phyloP scores from a whole-genome alignment of 2,888 invertebrate genomes.

The Thyatira batis region DNA sequence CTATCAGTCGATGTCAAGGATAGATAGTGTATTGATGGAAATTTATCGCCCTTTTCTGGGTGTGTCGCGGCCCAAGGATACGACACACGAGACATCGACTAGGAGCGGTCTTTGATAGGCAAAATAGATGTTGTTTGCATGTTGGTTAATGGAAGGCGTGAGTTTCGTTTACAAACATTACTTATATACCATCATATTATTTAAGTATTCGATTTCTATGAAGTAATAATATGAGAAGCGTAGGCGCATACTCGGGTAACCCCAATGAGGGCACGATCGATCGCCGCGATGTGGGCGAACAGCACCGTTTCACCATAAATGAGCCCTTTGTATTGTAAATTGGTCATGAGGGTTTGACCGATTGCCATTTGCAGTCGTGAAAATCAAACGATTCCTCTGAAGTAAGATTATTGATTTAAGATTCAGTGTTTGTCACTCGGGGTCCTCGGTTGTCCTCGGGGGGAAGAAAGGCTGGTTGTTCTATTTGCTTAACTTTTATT shows the following conservation, averaged over 20 bases:
- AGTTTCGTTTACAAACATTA: slow-evolving; percentile 48
- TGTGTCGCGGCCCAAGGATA: slow-evolving; percentile 67
- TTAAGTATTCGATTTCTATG: slow-evolving; percentile 14
- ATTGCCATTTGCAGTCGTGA: slow-evolving; percentile 71
- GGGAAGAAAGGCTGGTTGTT: slow-evolving; percentile 1
- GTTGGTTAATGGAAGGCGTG: slow-evolving; percentile 65
- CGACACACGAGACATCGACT: slow-evolving; percentile 55
- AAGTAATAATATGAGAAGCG: slow-evolving; percentile 40
- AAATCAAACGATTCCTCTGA: slow-evolving; percentile 42
- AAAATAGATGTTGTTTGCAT: slow-evolving; percentile 56
- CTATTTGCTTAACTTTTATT: slow-evolving; percentile 52
- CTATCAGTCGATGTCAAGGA: slow-evolving; percentile 72
- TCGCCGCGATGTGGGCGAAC: slow-evolving; percentile 66
- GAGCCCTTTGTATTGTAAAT: slow-evolving; percentile 76
- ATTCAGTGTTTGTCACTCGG: no score
- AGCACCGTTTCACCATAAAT: slow-evolving; percentile 60
- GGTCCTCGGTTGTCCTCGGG: no score
- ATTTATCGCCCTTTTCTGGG: slow-evolving; percentile 65
- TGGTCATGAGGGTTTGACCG: slow-evolving; percentile 70
- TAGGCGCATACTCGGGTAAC: slow-evolving; percentile 57
- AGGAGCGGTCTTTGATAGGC: slow-evolving; percentile 66
- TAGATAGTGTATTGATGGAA: slow-evolving; percentile 70
- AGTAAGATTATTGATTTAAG: slow-evolving; percentile 14
- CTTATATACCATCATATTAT: slow-evolving; percentile 32
- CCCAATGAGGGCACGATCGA: slow-evolving; percentile 75